Percentiles rank a stretch among this genome's conserved stretches.
Evolutionary conservation across 2,888 invertebrate genomes (phyloP).

Genomic region (Hirtodrosophila trivittata): DNA sequence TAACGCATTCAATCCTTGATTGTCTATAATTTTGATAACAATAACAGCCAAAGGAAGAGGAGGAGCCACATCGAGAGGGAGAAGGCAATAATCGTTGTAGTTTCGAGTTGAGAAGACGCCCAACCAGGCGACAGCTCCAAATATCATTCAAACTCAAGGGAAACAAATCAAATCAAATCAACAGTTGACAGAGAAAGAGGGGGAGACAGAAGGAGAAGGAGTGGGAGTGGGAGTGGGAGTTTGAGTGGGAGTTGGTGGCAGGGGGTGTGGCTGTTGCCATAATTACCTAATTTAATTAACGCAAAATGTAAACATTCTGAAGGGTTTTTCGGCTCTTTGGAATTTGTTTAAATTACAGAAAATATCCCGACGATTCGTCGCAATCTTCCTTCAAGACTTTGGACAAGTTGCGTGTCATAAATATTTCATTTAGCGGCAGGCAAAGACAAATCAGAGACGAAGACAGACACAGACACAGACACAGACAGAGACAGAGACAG

Average conservation of each 20-base stretch:
- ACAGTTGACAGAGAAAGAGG: constrained; percentile 44
- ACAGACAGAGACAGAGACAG: no score
- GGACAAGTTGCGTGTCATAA: constrained; percentile 16
- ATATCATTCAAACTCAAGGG: constrained; percentile 29
- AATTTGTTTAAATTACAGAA: constrained; percentile 23
- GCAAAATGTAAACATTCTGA: constrained; percentile 54
- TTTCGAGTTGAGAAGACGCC: no score
- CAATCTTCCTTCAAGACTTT: background rate
- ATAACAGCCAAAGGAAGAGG: background rate
- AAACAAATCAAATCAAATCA: constrained; percentile 52
- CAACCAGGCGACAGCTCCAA: background rate
- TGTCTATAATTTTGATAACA: constrained; percentile 38
- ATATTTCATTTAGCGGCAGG: constrained; percentile 28
- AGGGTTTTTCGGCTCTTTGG: constrained; percentile 15
- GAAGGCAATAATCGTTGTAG: no score
- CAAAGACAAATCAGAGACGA: constrained; percentile 7
- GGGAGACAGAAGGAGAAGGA: background rate
- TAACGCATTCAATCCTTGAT: constrained; percentile 16
- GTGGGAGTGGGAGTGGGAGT: background rate
- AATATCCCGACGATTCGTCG: constrained; percentile 7
- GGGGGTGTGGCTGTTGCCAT: constrained; percentile 6
- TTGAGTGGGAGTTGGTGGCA: background rate
- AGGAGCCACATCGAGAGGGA: no score
- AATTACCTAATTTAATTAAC: constrained; percentile 68
- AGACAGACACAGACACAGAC: no score